A percentile compares a stretch with the other conserved stretches of the same genome.
Conservation (phyloP, 1,140 invertebrate genomes). For the Triops cancriformis region DNA sequence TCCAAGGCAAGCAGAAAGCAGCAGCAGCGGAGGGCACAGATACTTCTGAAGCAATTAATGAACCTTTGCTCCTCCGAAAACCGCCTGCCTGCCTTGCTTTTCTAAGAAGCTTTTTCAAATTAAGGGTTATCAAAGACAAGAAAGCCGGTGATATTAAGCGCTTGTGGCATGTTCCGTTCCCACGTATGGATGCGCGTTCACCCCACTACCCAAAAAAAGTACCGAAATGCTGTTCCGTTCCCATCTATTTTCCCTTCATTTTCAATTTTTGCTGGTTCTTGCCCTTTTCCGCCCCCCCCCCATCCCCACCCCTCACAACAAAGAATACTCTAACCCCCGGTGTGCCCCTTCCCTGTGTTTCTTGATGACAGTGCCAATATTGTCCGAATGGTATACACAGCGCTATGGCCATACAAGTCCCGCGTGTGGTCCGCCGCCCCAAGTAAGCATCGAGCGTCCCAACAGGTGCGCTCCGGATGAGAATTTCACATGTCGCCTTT, state of each 20-base stretch:
- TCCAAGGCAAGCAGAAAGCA: neutral
- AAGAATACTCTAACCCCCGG: neutral
- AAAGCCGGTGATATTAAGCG: neutral
- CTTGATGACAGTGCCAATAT: constrained; percentile 10
- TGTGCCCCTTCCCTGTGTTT: neutral
- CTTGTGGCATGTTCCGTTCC: constrained; percentile 3
- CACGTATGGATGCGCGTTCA: neutral
- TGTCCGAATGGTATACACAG: constrained; percentile 13
- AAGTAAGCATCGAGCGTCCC: constrained; percentile 5
- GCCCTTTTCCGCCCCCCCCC: neutral
- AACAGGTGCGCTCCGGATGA: constrained; percentile 5
- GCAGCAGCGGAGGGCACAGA: neutral
- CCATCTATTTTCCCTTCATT: neutral
- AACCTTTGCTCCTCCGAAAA: neutral
- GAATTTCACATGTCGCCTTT: constrained; percentile 13
- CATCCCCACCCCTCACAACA: neutral
- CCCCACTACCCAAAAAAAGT: neutral
- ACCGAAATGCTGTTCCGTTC: neutral
- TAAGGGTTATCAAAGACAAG: constrained; percentile 12
- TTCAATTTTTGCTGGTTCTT: too few species aligned
- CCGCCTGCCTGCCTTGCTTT: neutral
- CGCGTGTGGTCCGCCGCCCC: constrained; percentile 1
- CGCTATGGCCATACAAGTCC: neutral
- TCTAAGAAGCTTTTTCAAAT: neutral
- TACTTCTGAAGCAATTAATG: constrained; percentile 8